Base-by-base conservation (phyloP, 2,113 vertebrate genomes). In the Mirza zaza region DNA sequence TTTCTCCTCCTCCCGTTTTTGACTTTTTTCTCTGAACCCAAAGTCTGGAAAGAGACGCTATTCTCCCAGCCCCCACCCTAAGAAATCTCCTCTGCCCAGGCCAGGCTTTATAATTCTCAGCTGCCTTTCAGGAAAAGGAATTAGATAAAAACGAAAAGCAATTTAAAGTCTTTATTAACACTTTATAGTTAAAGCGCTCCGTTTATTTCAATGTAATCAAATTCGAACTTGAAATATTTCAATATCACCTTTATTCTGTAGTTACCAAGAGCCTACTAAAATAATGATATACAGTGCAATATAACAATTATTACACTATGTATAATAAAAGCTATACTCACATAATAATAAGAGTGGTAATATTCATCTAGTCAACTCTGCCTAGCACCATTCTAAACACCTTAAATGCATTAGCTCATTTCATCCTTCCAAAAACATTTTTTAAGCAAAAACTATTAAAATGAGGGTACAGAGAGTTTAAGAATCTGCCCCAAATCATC, bases 361-460 rank as follows among this genome's bases (percentile, higher is more conserved):
- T 27, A 73, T 79, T 85, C 75, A 21, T 71, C 39, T 63, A 27
- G 15, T 45, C 6, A 20, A 87, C 10, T 39, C 18, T 85, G n/a
- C 18, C 50, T 50, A 71, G 36, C 5, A 57, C 32, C 50, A 6
- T 45, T 94, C 34, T 29, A 85, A 36, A 70, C 8, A 73, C 8
- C 25, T 79, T 85, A 65, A 23, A 57, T 32, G 20, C 36, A 17
- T 87, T 87, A 52, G 13, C 36, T 81, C 34, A 52, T 70, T 75
- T 52, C 50, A 80, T 94, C 12, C 42, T 90, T 10, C 3, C 7
- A 59, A 25, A 6, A 83, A 29, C 50, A 15, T 80, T 90, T 48
- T 85, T 85, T n/a, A 79, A 95, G 32, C 4, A 76, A 90, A 90
- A 80, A 17, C 32, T 67, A 55, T 67, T 93, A 75, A 89, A 82